These are phyloP conservation scores for Piscicola geometra DNA, from an alignment of 2,888 invertebrate species.

Conservation along the genomic window DNA sequence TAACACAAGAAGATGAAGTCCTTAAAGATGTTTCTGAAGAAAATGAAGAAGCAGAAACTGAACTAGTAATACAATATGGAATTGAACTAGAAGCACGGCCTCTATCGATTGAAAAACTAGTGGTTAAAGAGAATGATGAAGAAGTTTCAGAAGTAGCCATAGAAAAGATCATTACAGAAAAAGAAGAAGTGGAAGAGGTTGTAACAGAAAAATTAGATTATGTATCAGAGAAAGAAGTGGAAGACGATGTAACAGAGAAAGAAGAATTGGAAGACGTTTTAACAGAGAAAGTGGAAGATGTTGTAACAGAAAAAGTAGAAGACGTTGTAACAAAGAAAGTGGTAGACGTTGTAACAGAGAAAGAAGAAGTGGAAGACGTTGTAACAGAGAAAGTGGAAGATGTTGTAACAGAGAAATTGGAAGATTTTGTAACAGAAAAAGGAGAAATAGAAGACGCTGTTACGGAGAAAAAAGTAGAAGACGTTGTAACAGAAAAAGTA, in stretches of 20 bases:
- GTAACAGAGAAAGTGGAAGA: too few species aligned
- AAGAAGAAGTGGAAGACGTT: neutral
- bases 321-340: neutral
- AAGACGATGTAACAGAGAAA: neutral
- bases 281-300: neutral
- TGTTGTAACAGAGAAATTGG: too few species aligned
- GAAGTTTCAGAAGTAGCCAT: neutral
- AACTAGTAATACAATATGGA: neutral
- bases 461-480: too few species aligned
- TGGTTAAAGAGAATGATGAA: neutral
- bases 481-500: neutral
- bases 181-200: neutral
- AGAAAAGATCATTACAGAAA: constrained; percentile 1
- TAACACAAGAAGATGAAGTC: too few species aligned
- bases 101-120: neutral
- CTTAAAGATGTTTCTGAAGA: constrained; percentile 3
- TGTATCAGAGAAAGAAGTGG: constrained; percentile 8
- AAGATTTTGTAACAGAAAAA: too few species aligned
- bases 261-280: neutral
- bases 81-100: constrained; percentile 1
- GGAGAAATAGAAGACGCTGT: too few species aligned
- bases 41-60: neutral
- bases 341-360: neutral
- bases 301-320: neutral
- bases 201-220: neutral